Evolutionary conservation across 2,113 vertebrate species (phyloP), one percentile per base, ranked within the genome.

Genomic region (Nipponia nippon): DNA sequence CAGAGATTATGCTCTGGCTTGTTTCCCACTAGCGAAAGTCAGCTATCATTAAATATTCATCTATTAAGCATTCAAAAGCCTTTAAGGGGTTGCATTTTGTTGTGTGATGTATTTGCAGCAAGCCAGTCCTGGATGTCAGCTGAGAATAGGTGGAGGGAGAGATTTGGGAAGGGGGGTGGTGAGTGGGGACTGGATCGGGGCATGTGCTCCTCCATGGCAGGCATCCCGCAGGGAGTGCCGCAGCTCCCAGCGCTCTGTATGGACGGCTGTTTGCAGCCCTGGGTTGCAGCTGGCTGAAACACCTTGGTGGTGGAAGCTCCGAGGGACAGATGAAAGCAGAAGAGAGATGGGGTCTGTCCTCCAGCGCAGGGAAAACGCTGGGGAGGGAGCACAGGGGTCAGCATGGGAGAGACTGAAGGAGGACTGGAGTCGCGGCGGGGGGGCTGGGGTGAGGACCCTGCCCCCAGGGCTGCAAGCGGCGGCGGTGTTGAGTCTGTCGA

Each of bases 21-120:
- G 29, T 83, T 56, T 92, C 65, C 67, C 34, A 6, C 52, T 70
- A 84, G 66, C 2, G 0, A 47, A 86, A 94, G 53, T 47, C 53
- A 85, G 13, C 46, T 91, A 20, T 50, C 30, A 49, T 88, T 89
- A 87, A 93, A 88, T 90, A 91, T 58, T 93, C 30, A 90, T 76
- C 40, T 88, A 3, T 15, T 44, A 80, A 90, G 49, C 46, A 73
- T 93, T 83, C 72, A 49, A 3, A 93, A 86, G 58, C 66, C 75
- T 80, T 71, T 52, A 70, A 76, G 16, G 32, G 15, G 5, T 49
- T 90, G 62, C n/a, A 38, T 47, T 88, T 87, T 58, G n/a, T 76
- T 81, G 40, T 10, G 8, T 78, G 56, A 50, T 67, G 20, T 55
- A 67, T 78, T 94, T 83, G 27, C 26, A 73, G n/a, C 32, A 20